Conservation (phyloP, 2,797 vertebrate species). For the Ctenopoma multispine region DNA sequence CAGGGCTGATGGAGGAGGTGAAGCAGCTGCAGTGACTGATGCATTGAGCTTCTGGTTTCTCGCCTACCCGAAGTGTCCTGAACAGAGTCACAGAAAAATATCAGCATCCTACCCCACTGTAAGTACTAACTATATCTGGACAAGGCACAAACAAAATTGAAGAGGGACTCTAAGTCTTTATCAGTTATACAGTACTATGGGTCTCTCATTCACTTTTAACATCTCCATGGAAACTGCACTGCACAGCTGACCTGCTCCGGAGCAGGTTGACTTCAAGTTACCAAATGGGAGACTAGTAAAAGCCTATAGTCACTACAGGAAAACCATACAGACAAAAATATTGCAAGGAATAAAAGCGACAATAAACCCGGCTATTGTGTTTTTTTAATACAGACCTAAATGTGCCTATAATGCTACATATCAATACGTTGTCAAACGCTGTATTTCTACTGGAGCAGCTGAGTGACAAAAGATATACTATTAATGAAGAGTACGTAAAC, state of each 20-base stretch:
- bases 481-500: no score
- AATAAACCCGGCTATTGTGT: neutral
- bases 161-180: constrained; percentile 19
- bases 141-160: constrained; percentile 17
- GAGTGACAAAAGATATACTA: no score
- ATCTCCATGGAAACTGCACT: constrained; percentile 63
- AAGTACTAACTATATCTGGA: constrained; percentile 1
- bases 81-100: constrained; percentile 41
- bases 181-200: constrained; percentile 1
- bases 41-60: constrained; percentile 90
- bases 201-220: constrained; percentile 37
- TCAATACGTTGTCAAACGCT: no score
- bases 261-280: constrained; percentile 23
- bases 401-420: neutral
- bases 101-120: neutral
- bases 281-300: constrained; percentile 1
- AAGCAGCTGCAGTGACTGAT: constrained; percentile 95
- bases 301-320: constrained; percentile 10
- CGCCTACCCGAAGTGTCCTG: constrained; percentile 79
- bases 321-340: neutral
- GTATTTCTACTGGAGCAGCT: no score
- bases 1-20: constrained; percentile 95
- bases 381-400: neutral
- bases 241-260: constrained; percentile 12
- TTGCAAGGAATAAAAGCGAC: constrained; percentile 1